A percentile compares a stretch with the other conserved stretches of the same genome.
These are phyloP conservation scores for Ellobium chinense DNA, from an alignment of 2,888 invertebrate genomes.

Conservation along the genomic window DNA sequence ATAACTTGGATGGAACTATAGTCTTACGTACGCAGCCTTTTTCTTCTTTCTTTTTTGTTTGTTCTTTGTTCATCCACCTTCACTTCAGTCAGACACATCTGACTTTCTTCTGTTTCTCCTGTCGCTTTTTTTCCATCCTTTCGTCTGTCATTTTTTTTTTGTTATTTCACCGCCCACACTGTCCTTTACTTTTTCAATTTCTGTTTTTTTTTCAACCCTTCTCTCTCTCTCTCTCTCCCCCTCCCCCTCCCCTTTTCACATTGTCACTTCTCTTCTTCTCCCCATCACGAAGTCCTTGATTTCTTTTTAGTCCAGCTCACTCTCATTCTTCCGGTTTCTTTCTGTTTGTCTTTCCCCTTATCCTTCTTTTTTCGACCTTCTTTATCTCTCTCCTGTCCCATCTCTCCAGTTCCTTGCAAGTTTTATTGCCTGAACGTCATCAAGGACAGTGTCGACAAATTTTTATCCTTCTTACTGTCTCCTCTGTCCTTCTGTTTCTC, in stretches of 20 bases:
- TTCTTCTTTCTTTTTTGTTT: too few relatives aligned
- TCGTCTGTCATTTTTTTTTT: neutral
- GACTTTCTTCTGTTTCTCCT: neutral
- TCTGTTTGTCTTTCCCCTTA: neutral
- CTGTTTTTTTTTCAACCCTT: neutral
- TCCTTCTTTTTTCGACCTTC: neutral
- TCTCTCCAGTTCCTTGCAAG: neutral
- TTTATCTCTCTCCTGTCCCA: conserved; percentile 29
- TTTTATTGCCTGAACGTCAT: neutral
- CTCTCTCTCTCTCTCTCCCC: conserved; percentile 18
- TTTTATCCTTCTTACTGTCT: neutral
- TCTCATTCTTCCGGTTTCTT: neutral
- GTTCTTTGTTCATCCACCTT: too few relatives aligned
- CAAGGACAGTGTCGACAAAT: neutral
- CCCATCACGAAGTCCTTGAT: neutral
- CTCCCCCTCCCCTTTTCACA: neutral
- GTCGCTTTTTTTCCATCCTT: neutral
- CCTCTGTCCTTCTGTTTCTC: neutral
- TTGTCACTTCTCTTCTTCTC: neutral
- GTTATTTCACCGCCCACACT: neutral
- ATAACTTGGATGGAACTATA: too few relatives aligned
- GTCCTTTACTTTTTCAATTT: neutral
- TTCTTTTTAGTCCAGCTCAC: neutral
- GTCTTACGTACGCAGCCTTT: too few relatives aligned
- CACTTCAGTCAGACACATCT: too few relatives aligned